Base-by-base conservation (phyloP, 2,797 vertebrate species). In the Novumbra hubbsi region DNA sequence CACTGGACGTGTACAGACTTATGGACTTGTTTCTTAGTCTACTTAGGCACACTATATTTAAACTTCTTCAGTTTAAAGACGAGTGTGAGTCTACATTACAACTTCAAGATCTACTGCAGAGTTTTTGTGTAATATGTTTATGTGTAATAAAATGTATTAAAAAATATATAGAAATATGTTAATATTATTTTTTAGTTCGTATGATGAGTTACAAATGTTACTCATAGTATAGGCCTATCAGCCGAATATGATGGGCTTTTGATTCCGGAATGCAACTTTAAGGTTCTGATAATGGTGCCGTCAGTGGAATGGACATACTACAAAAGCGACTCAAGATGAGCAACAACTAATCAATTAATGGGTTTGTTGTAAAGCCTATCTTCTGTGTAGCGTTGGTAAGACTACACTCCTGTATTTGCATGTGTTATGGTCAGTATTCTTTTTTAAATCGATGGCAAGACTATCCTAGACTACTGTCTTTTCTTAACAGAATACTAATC, bases 301-400 rank as follows among this genome's bases (percentile, higher is more conserved):
- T 66, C 34, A 19, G 64, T 34, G 74, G 41, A 73, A 68, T 64
- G 73, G 30, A 68, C 41, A 27, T 9, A 16, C 48, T 32, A 57
- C n/a, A 12, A 67, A 64, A 73, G 73, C 72, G 65, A 11, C 11
- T 24, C 11, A 60, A 60, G 21, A 60, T 45, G 41, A 14, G 0
- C 21, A 57, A 24, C 24, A 8, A 60, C 21, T 7, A 57, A 57
- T 8, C 24, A 11, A 27, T 1, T 14, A 12, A 60, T 4, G 9
- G 9, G 4, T 12, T 60, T 60, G 55, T 60, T 27, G 21, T 60
- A 24, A 24, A 60, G 55, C 30, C 30, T 65, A 65, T 65, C 15
- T 34, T 17, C 34, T 65, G 28, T 16, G 28, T 65, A 65, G 16
- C 30, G 15, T 65, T 65, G 30, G 16, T 17, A 32, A 30, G 28